These are phyloP conservation scores for Ceyx erithaca DNA, from an alignment of 2,797 vertebrate species.

Conservation along the genomic window DNA sequence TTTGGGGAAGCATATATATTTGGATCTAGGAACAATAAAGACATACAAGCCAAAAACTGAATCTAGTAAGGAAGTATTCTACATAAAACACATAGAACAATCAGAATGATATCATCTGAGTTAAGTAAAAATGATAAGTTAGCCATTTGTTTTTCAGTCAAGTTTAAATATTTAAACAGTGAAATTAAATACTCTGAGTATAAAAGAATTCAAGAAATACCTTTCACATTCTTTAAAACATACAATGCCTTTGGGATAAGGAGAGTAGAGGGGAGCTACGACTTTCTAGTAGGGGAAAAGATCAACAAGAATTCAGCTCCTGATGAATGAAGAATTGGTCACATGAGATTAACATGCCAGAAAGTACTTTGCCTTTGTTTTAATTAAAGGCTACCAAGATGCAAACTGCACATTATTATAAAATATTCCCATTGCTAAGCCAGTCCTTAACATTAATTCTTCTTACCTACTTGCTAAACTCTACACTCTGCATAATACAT, in stretches of 20 bases:
- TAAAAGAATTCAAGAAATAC: conserved; percentile 15
- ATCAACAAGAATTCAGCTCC: neutral
- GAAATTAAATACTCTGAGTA: neutral
- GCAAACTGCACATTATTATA: neutral
- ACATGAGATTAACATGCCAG: neutral
- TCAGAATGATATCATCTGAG: neutral
- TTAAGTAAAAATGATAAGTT: neutral
- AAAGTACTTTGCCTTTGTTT: neutral
- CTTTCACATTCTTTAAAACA: neutral
- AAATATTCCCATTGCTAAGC: neutral
- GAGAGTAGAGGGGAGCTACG: neutral
- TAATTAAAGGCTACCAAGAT: neutral
- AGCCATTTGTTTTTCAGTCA: neutral
- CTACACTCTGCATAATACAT: neutral
- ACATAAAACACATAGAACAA: rapidly evolving
- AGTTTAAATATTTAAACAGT: neutral
- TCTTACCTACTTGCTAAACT: neutral
- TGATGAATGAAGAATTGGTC: neutral
- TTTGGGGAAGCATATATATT: neutral
- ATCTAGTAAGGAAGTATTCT: neutral
- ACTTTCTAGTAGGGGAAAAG: neutral
- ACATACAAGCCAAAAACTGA: neutral
- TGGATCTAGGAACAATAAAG: neutral
- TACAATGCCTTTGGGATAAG: neutral
- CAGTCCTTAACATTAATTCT: neutral